Evolutionary conservation across 2,113 vertebrate genomes (phyloP).

Genomic region (Eulemur rufifrons): DNA sequence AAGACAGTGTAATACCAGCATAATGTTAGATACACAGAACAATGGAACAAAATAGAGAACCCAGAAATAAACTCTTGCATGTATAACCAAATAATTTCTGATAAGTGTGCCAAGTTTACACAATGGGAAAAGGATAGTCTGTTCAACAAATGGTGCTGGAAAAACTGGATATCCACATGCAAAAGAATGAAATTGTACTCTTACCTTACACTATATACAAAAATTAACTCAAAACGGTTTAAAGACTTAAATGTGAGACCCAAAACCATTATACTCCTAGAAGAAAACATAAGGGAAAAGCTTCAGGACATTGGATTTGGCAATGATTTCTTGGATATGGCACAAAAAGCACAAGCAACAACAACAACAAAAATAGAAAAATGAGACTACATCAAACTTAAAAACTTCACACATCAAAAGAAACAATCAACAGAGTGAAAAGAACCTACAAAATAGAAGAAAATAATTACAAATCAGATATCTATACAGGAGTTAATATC

Average conservation of each 20-base stretch:
- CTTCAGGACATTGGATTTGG: background rate
- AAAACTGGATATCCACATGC: background rate
- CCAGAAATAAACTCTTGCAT: background rate
- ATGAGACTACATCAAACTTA: background rate
- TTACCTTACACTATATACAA: background rate
- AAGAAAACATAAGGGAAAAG: background rate
- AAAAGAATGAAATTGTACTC: background rate
- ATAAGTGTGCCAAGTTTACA: background rate
- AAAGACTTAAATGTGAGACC: background rate
- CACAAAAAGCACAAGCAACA: background rate
- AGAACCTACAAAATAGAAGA: background rate
- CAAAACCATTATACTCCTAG: background rate
- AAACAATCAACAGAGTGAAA: background rate
- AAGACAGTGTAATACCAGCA: background rate
- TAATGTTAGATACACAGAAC: background rate
- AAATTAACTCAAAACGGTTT: background rate
- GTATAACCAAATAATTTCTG: background rate
- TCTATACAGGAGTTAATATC: background rate
- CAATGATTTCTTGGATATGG: background rate
- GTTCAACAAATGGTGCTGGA: background rate
- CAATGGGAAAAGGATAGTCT: background rate
- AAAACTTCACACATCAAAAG: background rate
- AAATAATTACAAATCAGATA: background rate
- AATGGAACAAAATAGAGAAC: background rate
- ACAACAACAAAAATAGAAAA: background rate